Conservation (phyloP, 2,888 invertebrate species). For the Lepetodrilus schrolli region DNA sequence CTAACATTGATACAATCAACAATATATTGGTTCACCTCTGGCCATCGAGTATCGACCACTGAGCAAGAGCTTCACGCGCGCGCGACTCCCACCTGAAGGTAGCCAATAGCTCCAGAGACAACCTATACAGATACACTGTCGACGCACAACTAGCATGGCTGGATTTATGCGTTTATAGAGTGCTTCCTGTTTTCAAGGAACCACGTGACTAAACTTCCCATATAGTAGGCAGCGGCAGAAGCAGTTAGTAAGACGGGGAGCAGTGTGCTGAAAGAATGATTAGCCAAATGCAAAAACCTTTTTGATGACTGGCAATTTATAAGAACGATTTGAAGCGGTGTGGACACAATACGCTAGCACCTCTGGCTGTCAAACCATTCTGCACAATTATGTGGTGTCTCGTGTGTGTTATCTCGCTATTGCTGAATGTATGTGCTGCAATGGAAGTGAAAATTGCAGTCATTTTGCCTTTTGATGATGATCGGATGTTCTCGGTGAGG, state of each 20-base stretch:
- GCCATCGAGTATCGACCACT: constrained; percentile 5
- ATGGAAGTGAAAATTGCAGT: constrained; percentile 56
- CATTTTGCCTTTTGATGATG: constrained; percentile 57
- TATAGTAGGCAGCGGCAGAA: background rate
- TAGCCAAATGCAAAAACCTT: background rate
- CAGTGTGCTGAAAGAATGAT: constrained; percentile 12
- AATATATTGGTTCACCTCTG: background rate
- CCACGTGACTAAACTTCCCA: constrained; percentile 14
- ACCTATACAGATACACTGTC: background rate
- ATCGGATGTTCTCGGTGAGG: constrained; percentile 55
- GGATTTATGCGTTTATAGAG: background rate
- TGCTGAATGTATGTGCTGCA: background rate
- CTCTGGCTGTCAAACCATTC: no score
- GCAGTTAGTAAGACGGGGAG: background rate
- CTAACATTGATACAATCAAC: background rate
- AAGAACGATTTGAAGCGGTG: background rate
- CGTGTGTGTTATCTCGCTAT: background rate
- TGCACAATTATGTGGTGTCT: background rate
- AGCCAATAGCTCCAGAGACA: background rate
- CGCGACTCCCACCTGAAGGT: no score
- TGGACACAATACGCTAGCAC: background rate
- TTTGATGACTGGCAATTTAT: background rate
- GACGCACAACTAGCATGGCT: background rate
- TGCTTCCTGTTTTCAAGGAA: constrained; percentile 8
- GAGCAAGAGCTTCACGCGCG: no score